Evolutionary conservation across 2,797 vertebrate genomes (phyloP).

Genomic region (Phyllotis vaccarum): DNA sequence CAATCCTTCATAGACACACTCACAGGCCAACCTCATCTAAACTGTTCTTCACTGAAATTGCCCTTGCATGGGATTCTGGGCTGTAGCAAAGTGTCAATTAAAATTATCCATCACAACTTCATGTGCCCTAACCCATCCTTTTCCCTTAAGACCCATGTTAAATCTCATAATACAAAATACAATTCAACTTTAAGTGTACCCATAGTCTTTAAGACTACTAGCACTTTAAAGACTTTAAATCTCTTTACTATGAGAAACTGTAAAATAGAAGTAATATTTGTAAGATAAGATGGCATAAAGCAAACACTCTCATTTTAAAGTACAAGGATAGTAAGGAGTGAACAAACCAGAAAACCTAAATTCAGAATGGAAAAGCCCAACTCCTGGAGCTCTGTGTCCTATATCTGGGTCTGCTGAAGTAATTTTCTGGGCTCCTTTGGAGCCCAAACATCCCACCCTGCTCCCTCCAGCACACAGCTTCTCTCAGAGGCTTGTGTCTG

Average conservation of each 20-base stretch:
- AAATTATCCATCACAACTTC: background rate
- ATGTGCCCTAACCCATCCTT: background rate
- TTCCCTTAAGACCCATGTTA: background rate
- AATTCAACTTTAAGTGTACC: background rate
- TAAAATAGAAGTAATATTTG: background rate
- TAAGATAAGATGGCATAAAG: background rate
- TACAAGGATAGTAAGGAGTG: background rate
- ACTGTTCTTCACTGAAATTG: background rate
- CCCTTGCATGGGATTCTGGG: background rate
- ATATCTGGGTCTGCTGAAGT: background rate
- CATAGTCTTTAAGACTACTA: background rate
- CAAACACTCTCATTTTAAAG: background rate
- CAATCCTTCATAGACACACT: background rate
- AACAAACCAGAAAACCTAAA: background rate
- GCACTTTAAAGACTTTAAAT: background rate
- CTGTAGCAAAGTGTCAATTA: background rate
- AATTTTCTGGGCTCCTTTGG: background rate
- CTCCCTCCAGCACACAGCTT: background rate
- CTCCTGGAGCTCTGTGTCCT: background rate
- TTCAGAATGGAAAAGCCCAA: background rate
- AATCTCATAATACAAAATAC: background rate
- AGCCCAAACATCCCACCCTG: background rate
- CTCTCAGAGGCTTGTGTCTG: background rate
- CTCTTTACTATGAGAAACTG: background rate
- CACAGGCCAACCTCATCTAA: background rate